Evolutionary conservation across 1,140 invertebrate species (phyloP).

Genomic region (Sycophila sp.): DNA sequence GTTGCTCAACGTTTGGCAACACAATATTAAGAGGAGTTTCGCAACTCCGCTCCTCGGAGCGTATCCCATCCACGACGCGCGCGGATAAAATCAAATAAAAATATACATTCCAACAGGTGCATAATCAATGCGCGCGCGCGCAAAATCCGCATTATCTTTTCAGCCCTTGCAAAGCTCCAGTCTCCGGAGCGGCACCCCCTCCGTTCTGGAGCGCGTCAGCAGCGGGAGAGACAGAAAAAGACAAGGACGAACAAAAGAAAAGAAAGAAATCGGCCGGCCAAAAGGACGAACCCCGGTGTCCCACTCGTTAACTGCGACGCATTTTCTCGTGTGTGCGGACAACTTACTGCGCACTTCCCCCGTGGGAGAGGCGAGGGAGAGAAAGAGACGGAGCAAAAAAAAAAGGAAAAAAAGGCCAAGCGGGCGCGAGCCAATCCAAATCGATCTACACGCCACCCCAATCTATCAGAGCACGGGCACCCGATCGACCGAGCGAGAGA

Average conservation of each 20-base stretch:
- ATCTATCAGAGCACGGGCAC: neutral
- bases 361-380: neutral
- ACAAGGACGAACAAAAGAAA: neutral
- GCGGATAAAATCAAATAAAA: slow-evolving; percentile 3
- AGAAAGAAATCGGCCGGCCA: neutral
- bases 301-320: neutral
- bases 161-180: slow-evolving; percentile 5
- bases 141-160: slow-evolving; percentile 18
- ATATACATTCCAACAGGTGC: slow-evolving; percentile 33
- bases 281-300: neutral
- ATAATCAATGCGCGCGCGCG: slow-evolving; percentile 12
- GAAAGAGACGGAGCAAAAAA: neutral
- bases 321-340: neutral
- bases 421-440: neutral
- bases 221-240: no score
- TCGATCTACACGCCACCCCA: neutral
- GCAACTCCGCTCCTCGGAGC: no score
- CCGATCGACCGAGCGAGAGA: neutral
- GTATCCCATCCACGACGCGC: no score
- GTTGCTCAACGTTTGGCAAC: no score
- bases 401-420: neutral
- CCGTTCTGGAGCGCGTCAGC: no score
- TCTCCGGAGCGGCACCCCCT: no score
- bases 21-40: no score
- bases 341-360: slow-evolving; percentile 14